Percentiles rank a stretch among this genome's conserved stretches.
phyloP scores from a whole-genome alignment of 1,140 invertebrate genomes.

The Asbolus verrucosus region DNA sequence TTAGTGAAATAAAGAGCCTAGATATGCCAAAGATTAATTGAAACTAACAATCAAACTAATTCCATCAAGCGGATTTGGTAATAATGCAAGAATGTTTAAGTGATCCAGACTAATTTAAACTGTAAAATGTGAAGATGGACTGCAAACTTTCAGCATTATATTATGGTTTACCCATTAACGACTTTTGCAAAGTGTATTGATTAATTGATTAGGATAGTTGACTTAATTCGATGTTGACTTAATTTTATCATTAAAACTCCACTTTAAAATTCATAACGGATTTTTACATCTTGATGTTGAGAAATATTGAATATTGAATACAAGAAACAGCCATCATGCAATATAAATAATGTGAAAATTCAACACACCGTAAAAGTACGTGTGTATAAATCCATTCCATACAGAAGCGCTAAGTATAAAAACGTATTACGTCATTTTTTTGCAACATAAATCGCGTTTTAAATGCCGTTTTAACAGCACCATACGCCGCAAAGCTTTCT shows the following conservation, averaged over 20 bases:
- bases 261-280: not conserved
- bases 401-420: conserved; percentile 40
- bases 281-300: too few species aligned
- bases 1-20: too few species aligned
- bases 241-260: too few species aligned
- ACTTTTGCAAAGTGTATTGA: conserved; percentile 14
- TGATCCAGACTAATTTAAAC: conserved; percentile 17
- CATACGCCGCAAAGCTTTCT: conserved; percentile 28
- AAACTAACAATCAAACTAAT: conserved; percentile 14
- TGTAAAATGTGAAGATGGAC: not conserved
- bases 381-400: conserved; percentile 32
- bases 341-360: not conserved
- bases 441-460: conserved; percentile 41
- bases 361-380: conserved; percentile 17
- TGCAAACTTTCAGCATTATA: conserved; percentile 6
- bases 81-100: not conserved
- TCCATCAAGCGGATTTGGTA: too few species aligned
- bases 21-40: conserved; percentile 1
- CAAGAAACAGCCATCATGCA: not conserved
- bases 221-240: too few species aligned
- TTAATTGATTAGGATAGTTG: conserved; percentile 18
- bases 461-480: conserved; percentile 30
- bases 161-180: conserved; percentile 22
- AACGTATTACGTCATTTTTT: conserved; percentile 40
- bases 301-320: too few species aligned